Conservation (phyloP, 1,140 invertebrate species). For the Procambarus virginalis region DNA sequence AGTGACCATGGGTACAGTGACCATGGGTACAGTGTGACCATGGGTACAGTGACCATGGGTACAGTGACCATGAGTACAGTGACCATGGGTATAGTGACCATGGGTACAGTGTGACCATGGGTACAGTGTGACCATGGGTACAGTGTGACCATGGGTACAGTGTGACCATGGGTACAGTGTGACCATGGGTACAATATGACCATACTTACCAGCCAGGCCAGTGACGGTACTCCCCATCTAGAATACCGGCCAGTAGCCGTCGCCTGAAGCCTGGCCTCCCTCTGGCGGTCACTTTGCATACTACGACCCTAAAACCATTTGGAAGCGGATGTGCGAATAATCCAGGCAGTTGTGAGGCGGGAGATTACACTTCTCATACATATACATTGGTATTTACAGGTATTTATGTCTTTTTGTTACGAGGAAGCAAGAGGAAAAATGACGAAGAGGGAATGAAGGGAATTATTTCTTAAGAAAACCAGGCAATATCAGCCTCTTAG, state of each 20-base stretch:
- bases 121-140: too few relatives aligned
- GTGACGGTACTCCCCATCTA: too few relatives aligned
- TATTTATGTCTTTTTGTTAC: neutral
- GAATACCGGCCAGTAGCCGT: neutral
- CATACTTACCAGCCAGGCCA: too few relatives aligned
- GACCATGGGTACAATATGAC: too few relatives aligned
- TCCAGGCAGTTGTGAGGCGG: neutral
- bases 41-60: too few relatives aligned
- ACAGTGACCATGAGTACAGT: too few relatives aligned
- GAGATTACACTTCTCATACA: neutral
- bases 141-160: too few relatives aligned
- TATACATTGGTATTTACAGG: neutral
- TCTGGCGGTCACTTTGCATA: constrained; percentile 8
- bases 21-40: too few relatives aligned
- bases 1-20: too few relatives aligned
- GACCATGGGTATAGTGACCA: too few relatives aligned
- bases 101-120: too few relatives aligned
- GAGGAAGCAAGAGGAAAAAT: neutral
- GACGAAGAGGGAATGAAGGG: neutral
- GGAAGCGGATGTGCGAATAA: neutral
- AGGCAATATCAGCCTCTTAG: neutral
- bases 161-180: too few relatives aligned
- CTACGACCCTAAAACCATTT: neutral
- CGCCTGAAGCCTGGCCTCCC: neutral
- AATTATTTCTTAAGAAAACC: neutral